Evolutionary conservation across 2,113 vertebrate genomes (phyloP), one percentile per base, ranked within the genome.

Genomic region (Petromus typicus): DNA sequence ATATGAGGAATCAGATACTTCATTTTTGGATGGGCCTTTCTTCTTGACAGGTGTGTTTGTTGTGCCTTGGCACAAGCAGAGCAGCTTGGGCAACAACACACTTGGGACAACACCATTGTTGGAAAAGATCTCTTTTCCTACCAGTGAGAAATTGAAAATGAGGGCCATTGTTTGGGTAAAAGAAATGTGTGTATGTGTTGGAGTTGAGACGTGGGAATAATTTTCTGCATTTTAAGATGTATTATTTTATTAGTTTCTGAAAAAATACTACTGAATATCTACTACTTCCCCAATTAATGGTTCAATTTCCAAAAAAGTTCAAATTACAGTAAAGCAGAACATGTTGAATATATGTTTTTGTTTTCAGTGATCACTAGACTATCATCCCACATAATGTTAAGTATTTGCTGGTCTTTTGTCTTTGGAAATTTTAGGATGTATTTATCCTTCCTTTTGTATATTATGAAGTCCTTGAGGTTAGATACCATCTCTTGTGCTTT

Each of bases 121-220:
- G 64, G 27, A 17, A 61, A 25, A 67, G 93, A 75, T 95, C 92
- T 32, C 23, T 73, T 87, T 96, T 57, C 86, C 32, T 51, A 13
- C 76, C 64, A 40, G 17, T 87, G 59, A 94, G 40, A 94, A 96
- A 86, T 96, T 88, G 90, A 48, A 93, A 97, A 96, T 40, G 82
- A 95, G 57, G 90, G 87, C 69, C 32, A 97, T 96, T 45, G 71
- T 4, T 18, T 37, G n/a, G 30, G 20, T 66, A 34, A 22, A 67
- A 73, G 67, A 67, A 17, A 57, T 34, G 32, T 69, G 5, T 22
- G 1, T 45, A 37, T 40, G 5, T 48, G 0, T 17, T 80, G 5
- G 32, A 61, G 48, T 69, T 37, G 40, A 37, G 43, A 54, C 10
- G 61, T 43, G 7, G 4, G 8, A 32, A 4, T 66, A 12, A 2